A percentile compares a stretch with the other conserved stretches of the same genome.
phyloP scores from a whole-genome alignment of 2,113 vertebrate species.

The Gracilinanus agilis region DNA sequence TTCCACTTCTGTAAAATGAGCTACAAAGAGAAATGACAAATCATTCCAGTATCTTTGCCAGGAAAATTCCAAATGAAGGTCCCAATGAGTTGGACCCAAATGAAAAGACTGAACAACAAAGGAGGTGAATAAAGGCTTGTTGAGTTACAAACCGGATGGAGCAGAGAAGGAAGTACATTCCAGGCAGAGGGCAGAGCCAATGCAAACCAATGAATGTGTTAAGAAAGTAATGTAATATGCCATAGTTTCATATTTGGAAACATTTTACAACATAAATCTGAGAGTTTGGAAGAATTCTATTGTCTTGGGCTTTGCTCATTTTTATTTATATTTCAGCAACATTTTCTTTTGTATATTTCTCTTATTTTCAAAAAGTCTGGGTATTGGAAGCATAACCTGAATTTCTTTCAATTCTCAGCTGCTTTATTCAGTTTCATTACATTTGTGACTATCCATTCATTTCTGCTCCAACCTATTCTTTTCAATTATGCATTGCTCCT shows the following conservation, averaged over 20 bases:
- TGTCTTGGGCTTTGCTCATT: not conserved
- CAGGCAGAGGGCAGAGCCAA: too few species aligned
- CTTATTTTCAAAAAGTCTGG: not conserved
- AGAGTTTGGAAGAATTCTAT: not conserved
- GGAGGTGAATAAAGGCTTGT: not conserved
- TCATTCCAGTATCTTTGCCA: too few species aligned
- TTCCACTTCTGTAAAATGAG: too few species aligned
- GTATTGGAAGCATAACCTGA: not conserved
- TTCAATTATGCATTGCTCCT: slow-evolving; percentile 13
- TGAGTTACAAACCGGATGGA: too few species aligned
- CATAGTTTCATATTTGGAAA: too few species aligned
- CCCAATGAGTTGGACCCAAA: not conserved
- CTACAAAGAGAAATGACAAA: too few species aligned
- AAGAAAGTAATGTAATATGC: too few species aligned
- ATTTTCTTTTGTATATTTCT: not conserved
- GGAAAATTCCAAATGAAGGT: too few species aligned
- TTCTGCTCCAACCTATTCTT: slow-evolving; percentile 30
- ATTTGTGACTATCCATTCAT: not conserved
- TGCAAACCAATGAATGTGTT: too few species aligned
- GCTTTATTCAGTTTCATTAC: slow-evolving; percentile 21
- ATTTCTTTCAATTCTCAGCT: slow-evolving; percentile 57
- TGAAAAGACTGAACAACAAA: not conserved
- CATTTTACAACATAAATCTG: not conserved
- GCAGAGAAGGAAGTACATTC: too few species aligned
- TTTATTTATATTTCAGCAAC: not conserved